Percentiles rank a stretch among this genome's conserved stretches.
Evolutionary conservation across 2,888 invertebrate genomes (phyloP).

Genomic region (Limnephilus marmoratus): DNA sequence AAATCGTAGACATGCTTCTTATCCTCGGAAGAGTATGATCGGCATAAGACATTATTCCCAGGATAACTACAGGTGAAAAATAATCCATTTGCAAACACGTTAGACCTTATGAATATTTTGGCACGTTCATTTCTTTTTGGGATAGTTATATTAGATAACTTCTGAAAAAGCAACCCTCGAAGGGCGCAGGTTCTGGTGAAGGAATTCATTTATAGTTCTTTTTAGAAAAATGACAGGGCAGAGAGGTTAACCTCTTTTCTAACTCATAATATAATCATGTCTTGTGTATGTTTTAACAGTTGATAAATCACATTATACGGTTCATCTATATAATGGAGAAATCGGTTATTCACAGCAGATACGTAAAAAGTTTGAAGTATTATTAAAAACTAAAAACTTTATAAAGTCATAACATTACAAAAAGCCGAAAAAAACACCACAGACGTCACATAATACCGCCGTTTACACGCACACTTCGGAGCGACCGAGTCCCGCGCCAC

Average conservation of each 20-base stretch:
- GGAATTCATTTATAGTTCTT: slow-evolving; percentile 45
- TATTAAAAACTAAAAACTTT: not conserved
- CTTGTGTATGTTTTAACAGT: not conserved
- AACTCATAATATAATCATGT: not conserved
- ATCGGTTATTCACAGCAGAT: not conserved
- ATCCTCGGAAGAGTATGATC: slow-evolving; percentile 46
- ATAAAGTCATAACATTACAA: slow-evolving; percentile 17
- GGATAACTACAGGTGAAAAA: slow-evolving; percentile 29
- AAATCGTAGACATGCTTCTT: slow-evolving; percentile 70
- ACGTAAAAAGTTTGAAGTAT: not conserved
- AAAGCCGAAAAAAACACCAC: not conserved
- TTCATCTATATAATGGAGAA: not conserved
- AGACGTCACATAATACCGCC: too few relatives aligned
- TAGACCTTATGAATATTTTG: slow-evolving; percentile 47
- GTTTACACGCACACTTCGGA: too few relatives aligned
- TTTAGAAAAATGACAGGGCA: slow-evolving; percentile 37
- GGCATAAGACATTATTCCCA: slow-evolving; percentile 11
- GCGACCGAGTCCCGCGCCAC: too few relatives aligned
- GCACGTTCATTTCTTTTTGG: slow-evolving; percentile 25
- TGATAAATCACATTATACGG: not conserved
- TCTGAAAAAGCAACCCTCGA: slow-evolving; percentile 21
- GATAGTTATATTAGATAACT: slow-evolving; percentile 37
- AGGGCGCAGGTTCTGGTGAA: slow-evolving; percentile 45
- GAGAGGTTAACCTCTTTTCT: slow-evolving; percentile 13
- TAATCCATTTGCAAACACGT: slow-evolving; percentile 50